Evolutionary conservation across 1,140 invertebrate genomes (phyloP).

Genomic region (Aethina tumida): DNA sequence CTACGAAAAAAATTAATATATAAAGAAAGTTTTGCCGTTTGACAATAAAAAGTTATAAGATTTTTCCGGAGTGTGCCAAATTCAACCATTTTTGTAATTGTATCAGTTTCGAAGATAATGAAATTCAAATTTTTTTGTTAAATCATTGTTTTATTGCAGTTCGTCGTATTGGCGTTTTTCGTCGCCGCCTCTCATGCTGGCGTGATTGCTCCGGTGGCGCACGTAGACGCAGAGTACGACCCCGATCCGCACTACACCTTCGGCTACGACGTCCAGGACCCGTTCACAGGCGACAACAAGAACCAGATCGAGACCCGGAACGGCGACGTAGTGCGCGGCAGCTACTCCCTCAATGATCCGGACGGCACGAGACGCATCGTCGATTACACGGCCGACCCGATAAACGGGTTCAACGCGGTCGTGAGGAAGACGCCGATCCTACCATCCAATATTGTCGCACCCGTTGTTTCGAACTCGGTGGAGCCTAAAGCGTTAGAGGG

Average conservation of each 20-base stretch:
- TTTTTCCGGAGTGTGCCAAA: no score
- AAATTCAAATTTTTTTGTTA: no score
- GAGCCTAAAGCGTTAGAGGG: no score
- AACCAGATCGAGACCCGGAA: constrained; percentile 42
- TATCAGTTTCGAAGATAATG: no score
- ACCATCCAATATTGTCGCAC: no score
- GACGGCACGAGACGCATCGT: constrained; percentile 54
- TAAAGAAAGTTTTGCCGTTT: no score
- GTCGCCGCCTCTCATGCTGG: constrained; percentile 24
- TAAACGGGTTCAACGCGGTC: constrained; percentile 39
- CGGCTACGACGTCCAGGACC: constrained; percentile 43
- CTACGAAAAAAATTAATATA: no score
- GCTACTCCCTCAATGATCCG: constrained; percentile 37
- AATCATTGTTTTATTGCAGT: constrained; percentile 11
- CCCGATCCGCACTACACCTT: constrained; percentile 42
- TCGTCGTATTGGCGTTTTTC: constrained; percentile 14
- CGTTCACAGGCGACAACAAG: constrained; percentile 45
- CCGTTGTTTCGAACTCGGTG: no score
- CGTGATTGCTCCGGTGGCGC: constrained; percentile 17
- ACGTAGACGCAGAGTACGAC: constrained; percentile 37
- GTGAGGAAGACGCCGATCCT: constrained; percentile 33
- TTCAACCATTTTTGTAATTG: no score
- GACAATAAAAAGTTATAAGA: no score
- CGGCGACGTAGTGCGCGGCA: constrained; percentile 52
- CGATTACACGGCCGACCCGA: constrained; percentile 49